Conservation (phyloP, 2,113 vertebrate genomes). For the Toxotes jaculatrix region DNA sequence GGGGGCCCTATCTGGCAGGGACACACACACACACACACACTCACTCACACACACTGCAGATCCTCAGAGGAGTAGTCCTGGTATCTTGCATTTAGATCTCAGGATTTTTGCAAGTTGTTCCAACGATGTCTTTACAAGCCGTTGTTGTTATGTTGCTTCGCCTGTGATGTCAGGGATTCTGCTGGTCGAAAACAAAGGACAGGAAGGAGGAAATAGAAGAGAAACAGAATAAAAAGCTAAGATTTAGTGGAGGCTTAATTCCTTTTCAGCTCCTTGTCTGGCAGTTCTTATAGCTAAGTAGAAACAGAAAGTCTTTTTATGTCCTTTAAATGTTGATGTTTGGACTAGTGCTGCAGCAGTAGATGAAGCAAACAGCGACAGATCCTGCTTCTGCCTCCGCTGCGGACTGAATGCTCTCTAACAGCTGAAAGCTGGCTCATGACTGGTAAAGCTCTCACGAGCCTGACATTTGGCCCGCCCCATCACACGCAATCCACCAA, state of each 20-base stretch:
- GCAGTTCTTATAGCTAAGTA: neutral
- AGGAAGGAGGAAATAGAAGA: slow-evolving; percentile 51
- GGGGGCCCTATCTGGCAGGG: slow-evolving; percentile 31
- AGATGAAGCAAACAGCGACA: slow-evolving; percentile 23
- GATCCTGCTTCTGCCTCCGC: slow-evolving; percentile 30
- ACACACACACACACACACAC: slow-evolving; percentile 25
- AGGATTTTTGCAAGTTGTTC: slow-evolving; percentile 12
- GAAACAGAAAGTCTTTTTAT: slow-evolving; percentile 20
- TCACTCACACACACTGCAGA: slow-evolving; percentile 33
- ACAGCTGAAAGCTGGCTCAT: slow-evolving; percentile 63
- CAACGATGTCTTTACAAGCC: slow-evolving; percentile 27
- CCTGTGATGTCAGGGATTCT: slow-evolving; percentile 28
- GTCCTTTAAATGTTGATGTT: slow-evolving; percentile 5
- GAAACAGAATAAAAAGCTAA: slow-evolving; percentile 29
- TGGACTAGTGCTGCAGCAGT: slow-evolving; percentile 22
- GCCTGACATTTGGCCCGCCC: slow-evolving; percentile 60
- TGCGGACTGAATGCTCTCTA: slow-evolving; percentile 64
- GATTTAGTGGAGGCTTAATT: neutral
- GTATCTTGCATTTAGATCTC: neutral
- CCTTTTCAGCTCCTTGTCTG: slow-evolving; percentile 28
- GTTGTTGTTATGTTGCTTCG: slow-evolving; percentile 28
- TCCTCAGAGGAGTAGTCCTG: slow-evolving; percentile 32
- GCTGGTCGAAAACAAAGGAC: slow-evolving; percentile 58
- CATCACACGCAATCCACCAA: slow-evolving; percentile 71
- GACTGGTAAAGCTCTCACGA: slow-evolving; percentile 74